These are phyloP conservation scores for Lordiphosa stackelbergi DNA, from an alignment of 1,140 invertebrate species.

Conservation along the genomic window DNA sequence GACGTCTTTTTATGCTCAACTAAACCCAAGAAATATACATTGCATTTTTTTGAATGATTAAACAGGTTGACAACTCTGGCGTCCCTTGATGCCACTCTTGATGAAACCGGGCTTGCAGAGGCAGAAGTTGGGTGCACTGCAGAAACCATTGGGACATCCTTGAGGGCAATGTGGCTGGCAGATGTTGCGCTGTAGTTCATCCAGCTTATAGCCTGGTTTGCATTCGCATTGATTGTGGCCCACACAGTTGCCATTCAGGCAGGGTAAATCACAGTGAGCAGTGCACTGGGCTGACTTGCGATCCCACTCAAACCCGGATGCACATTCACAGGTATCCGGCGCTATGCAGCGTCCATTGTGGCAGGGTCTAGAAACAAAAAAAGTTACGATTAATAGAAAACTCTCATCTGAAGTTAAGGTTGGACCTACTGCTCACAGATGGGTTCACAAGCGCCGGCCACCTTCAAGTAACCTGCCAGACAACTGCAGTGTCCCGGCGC, in stretches of 20 bases:
- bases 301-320: constrained; percentile 66
- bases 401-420: background rate
- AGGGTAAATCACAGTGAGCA: constrained; percentile 77
- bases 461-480: constrained; percentile 76
- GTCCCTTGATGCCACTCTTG: constrained; percentile 83
- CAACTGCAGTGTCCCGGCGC: constrained; percentile 80
- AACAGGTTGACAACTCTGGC: constrained; percentile 79
- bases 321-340: constrained; percentile 79
- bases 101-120: constrained; percentile 80
- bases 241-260: constrained; percentile 79
- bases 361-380: constrained; percentile 71
- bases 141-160: constrained; percentile 82
- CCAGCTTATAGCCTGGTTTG: constrained; percentile 77
- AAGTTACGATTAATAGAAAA: too few relatives aligned
- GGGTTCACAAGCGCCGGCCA: constrained; percentile 78
- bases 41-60: constrained; percentile 11
- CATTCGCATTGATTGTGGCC: constrained; percentile 79
- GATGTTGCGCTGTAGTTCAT: constrained; percentile 76
- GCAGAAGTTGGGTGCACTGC: constrained; percentile 80
- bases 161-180: constrained; percentile 80
- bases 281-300: constrained; percentile 73
- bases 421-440: constrained; percentile 76
- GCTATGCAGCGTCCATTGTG: constrained; percentile 79
- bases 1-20: constrained; percentile 52
- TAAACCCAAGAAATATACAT: constrained; percentile 12